Evolutionary conservation across 1,140 invertebrate genomes (phyloP), one percentile per base, ranked within the genome.

Genomic region (Sinella curviseta): DNA sequence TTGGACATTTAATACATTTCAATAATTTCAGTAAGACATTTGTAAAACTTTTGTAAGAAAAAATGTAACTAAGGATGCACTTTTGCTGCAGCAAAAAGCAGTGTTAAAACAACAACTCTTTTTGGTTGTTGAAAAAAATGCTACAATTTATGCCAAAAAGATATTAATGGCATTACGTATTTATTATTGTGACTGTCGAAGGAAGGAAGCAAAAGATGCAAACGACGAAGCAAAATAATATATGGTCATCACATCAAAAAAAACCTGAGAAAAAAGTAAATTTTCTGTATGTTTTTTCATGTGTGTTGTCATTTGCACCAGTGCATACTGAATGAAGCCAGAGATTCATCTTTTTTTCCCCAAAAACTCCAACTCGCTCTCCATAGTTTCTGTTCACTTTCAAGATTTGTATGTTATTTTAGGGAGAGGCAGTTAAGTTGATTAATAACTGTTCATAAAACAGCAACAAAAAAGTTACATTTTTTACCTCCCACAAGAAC

Each of bases 391-490:
- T 16, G 57, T 26, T n/a, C 14, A 60, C 24, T 48, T 60, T 26
- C 57, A 60, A 60, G 57, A 60, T 26, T 8, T 60, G 57, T 12
- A 60, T 60, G 57, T 60, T 60, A 26, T 60, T 60, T 60, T 60
- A 60, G 24, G 57, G 12, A n/a, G 24, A 48, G 20, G 20, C 20
- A 12, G 39, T 48, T 12, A 48, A 48, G 4, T 60, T 60, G 57
- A 60, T 60, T 60, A 60, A 60, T 60, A 60, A 60, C 57, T 60
- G 14, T 60, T 48, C 39, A 48, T 48, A 48, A 48, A 48, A 48
- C 39, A 8, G 20, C 8, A 48, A 48, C 8, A 48, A 48, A 48
- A 48, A 48, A 48, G 39, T 48, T 48, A n/a, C n/a, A n/a, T n/a
- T n/a, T n/a, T n/a, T n/a, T n/a, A n/a, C n/a, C n/a, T n/a, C n/a